phyloP scores from a whole-genome alignment of 2,888 invertebrate species.

The Dryocosmus kuriphilus region DNA sequence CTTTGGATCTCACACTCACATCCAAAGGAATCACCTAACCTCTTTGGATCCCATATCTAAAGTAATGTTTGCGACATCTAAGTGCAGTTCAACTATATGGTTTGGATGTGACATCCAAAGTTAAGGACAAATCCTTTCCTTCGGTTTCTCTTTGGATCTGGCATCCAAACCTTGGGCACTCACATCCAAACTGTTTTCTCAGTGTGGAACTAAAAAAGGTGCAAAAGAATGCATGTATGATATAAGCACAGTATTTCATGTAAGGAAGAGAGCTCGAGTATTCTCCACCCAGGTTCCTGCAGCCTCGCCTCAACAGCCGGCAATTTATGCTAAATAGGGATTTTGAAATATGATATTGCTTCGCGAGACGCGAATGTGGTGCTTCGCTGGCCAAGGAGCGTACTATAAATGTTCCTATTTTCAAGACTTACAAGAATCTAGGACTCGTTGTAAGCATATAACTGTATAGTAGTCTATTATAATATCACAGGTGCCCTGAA shows the following conservation, averaged over 20 bases:
- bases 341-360: slow-evolving; percentile 70
- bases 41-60: too few relatives aligned
- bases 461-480: background rate
- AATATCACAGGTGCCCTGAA: slow-evolving; percentile 24
- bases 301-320: slow-evolving; percentile 58
- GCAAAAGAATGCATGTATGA: slow-evolving; percentile 38
- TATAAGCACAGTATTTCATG: slow-evolving; percentile 59
- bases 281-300: slow-evolving; percentile 55
- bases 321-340: slow-evolving; percentile 73
- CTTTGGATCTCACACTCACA: too few relatives aligned
- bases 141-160: too few relatives aligned
- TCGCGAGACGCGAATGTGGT: slow-evolving; percentile 45
- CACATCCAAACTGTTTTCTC: too few relatives aligned
- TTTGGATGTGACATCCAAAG: too few relatives aligned
- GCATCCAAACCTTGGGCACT: too few relatives aligned
- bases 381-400: background rate
- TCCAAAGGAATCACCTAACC: too few relatives aligned
- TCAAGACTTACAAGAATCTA: background rate
- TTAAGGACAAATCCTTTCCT: too few relatives aligned
- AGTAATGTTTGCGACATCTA: too few relatives aligned
- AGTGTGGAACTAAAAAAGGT: too few relatives aligned
- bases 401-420: background rate
- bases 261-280: slow-evolving; percentile 48
- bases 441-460: background rate
- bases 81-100: too few relatives aligned